Percentiles rank a stretch among this genome's conserved stretches.
Evolutionary conservation across 2,113 vertebrate genomes (phyloP).

Genomic region (Bos indicus): DNA sequence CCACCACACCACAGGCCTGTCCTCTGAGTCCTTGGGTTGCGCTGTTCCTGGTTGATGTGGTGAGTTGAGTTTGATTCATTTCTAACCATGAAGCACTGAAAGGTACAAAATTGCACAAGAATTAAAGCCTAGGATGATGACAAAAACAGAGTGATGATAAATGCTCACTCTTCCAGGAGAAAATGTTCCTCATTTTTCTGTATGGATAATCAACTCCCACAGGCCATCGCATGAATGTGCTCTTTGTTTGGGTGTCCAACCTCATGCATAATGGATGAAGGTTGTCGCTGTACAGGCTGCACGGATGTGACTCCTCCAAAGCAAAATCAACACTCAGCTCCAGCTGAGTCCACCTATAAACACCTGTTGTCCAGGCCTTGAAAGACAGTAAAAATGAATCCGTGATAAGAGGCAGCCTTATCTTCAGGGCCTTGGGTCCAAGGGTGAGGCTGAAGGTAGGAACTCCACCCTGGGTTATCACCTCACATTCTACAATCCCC

Average conservation of each 20-base stretch:
- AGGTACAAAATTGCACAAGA: neutral
- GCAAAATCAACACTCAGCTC: neutral
- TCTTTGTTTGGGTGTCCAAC: neutral
- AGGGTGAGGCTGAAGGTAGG: neutral
- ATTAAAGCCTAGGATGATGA: neutral
- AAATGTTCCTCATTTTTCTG: neutral
- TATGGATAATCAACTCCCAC: neutral
- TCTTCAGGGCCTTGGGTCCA: neutral
- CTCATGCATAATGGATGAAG: neutral
- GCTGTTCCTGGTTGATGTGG: rapidly evolving
- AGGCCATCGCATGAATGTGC: neutral
- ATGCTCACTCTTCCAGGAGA: neutral
- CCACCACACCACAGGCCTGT: too few species aligned
- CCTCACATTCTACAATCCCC: neutral
- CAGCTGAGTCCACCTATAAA: neutral
- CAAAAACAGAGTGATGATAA: neutral
- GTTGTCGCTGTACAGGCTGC: neutral
- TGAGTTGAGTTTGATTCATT: neutral
- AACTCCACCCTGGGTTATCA: neutral
- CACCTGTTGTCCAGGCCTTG: neutral
- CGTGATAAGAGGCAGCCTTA: constrained; percentile 36
- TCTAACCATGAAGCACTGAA: neutral
- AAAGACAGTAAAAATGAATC: neutral
- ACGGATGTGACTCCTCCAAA: neutral
- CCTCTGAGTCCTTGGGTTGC: neutral